Conservation (phyloP, 1,140 invertebrate genomes). For the Drosophila melanogaster region Release_6_plus_ISO1_MT NT_037436.4:8462501-8463000, state of each 20-base stretch:
- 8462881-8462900: conserved; percentile 51
- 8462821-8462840: conserved; percentile 69
- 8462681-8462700: conserved; percentile 42
- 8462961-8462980: conserved; percentile 76
- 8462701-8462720: conserved; percentile 31
- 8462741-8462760: not conserved
- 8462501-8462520: not conserved
- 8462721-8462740: conserved; percentile 10
- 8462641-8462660: conserved; percentile 49
- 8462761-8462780: conserved; percentile 27
- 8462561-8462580: conserved; percentile 14
- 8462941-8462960: conserved; percentile 60
- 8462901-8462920: conserved; percentile 43
- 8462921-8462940: conserved; percentile 69
- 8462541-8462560: conserved; percentile 2
- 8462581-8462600: conserved; percentile 5
- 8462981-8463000: conserved; percentile 80
- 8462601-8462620: not conserved
- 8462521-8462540: not conserved
- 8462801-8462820: conserved; percentile 80
- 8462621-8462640: conserved; percentile 29
- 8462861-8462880: conserved; percentile 26
- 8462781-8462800: conserved; percentile 68
- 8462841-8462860: conserved; percentile 35
- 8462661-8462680: conserved; percentile 44